Base-by-base conservation (phyloP, 2,113 vertebrate species). In the Marmota monax region DNA sequence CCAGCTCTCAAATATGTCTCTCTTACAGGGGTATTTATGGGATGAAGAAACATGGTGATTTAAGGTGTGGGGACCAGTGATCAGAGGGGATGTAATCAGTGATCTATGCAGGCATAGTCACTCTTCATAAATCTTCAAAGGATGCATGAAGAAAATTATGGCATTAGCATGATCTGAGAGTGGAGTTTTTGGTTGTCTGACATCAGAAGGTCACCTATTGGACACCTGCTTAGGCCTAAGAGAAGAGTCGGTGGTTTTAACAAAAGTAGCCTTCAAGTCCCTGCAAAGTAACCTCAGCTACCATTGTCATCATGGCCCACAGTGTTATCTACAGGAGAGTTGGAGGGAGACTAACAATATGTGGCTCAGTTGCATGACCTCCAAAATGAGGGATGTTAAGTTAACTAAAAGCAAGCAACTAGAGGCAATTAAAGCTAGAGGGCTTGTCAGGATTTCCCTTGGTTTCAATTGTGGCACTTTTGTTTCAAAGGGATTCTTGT, bases 401-500 rank as follows among this genome's bases (percentile, higher is more conserved):
- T 42, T 63, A 72, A 63, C 42, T 18, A 23, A 51, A 80, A 80
- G 18, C 18, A 34, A 77, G 39, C 18, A 32, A 82, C 42, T 34
- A 37, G 25, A 65, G 53, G 14, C n/a, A 65, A 67, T 16, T 34
- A 3, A 82, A 56, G 27, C 25, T 56, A 20, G 22, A 76, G 20
- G 7, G 11, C 18, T 27, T 42, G 27, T 77, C 58, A 29, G 39
- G 48, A 56, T 56, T 86, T 34, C 65, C 12, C 37, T 58, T 27
- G 16, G 53, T 58, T 77, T 56, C 29, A n/a, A 61, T 5, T 29
- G 0, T 58, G 25, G 65, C 67, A 25, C 7, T 91, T 63, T 98
- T 96, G 91, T 69, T 84, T 94, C 53, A 96, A 76, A 87, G 22
- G 7, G 1, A 48, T 73, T 87, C 72, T 98, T 90, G 5, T 74